phyloP scores from a whole-genome alignment of 1,140 invertebrate genomes.

The Caenorhabditis latens region DNA sequence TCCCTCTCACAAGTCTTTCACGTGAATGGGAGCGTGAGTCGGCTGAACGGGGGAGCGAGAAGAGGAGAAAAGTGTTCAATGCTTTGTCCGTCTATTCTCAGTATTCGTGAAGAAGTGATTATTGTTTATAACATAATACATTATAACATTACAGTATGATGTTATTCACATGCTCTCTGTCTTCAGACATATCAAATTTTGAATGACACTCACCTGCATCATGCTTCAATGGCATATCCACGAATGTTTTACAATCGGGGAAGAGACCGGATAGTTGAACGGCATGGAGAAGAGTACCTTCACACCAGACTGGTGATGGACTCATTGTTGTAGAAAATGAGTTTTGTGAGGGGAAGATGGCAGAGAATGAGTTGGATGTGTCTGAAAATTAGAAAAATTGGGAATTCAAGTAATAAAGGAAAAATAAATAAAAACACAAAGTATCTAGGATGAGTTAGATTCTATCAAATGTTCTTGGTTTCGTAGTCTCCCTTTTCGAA shows the following conservation, averaged over 20 bases:
- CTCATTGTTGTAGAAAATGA: constrained; percentile 17
- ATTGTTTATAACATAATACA: no score
- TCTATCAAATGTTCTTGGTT: not conserved
- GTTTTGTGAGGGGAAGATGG: not conserved
- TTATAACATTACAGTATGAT: no score
- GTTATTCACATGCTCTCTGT: not conserved
- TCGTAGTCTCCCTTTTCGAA: not conserved
- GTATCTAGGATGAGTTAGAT: not conserved
- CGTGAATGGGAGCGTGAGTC: not conserved
- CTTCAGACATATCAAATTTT: not conserved
- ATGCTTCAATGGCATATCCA: constrained; percentile 86
- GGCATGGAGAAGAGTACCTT: constrained; percentile 84
- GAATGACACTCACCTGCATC: constrained; percentile 70
- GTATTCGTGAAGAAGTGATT: not conserved
- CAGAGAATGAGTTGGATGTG: not conserved
- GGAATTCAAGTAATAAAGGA: not conserved
- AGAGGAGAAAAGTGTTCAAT: constrained; percentile 3
- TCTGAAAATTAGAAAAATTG: not conserved
- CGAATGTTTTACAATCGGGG: constrained; percentile 89
- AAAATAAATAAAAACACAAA: not conserved
- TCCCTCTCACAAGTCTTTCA: constrained; percentile 38
- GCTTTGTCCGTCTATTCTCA: not conserved
- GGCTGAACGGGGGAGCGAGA: not conserved
- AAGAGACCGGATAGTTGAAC: constrained; percentile 85
- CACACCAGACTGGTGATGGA: constrained; percentile 79